Conservation (phyloP, 2,888 invertebrate species). For the Drosophila kokeensis region DNA sequence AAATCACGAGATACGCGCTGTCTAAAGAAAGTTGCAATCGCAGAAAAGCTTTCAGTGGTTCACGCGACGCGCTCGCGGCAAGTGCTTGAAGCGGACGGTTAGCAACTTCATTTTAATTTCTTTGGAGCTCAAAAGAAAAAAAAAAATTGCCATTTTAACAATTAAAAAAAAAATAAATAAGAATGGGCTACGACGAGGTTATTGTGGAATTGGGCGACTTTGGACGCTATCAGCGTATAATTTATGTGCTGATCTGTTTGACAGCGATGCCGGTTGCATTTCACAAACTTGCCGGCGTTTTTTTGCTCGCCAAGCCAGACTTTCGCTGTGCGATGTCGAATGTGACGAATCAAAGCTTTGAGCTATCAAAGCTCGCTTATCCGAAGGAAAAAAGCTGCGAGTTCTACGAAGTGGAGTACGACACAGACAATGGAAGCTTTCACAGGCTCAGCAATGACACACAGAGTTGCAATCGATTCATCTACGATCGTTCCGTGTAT, state of each 20-base stretch:
- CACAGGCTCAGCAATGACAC: slow-evolving; percentile 66
- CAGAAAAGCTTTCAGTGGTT: slow-evolving; percentile 35
- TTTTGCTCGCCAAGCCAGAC: slow-evolving; percentile 88
- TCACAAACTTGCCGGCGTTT: slow-evolving; percentile 90
- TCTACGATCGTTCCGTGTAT: slow-evolving; percentile 88
- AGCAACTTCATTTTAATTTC: neutral
- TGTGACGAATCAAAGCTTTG: slow-evolving; percentile 84
- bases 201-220: slow-evolving; percentile 89
- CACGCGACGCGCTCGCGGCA: slow-evolving; percentile 2
- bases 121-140: neutral
- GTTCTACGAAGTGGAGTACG: slow-evolving; percentile 85
- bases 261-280: slow-evolving; percentile 90
- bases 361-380: slow-evolving; percentile 86
- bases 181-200: slow-evolving; percentile 90
- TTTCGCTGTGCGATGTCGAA: slow-evolving; percentile 88
- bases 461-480: slow-evolving; percentile 86
- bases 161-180: neutral
- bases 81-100: neutral
- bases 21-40: slow-evolving; percentile 22
- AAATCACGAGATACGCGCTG: slow-evolving; percentile 45
- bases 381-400: slow-evolving; percentile 87
- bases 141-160: neutral
- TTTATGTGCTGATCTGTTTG: slow-evolving; percentile 89
- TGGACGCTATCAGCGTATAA: slow-evolving; percentile 89
- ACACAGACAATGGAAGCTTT: slow-evolving; percentile 76